Base-by-base conservation (phyloP, 2,888 invertebrate genomes). In the Synergus laeviventris region DNA sequence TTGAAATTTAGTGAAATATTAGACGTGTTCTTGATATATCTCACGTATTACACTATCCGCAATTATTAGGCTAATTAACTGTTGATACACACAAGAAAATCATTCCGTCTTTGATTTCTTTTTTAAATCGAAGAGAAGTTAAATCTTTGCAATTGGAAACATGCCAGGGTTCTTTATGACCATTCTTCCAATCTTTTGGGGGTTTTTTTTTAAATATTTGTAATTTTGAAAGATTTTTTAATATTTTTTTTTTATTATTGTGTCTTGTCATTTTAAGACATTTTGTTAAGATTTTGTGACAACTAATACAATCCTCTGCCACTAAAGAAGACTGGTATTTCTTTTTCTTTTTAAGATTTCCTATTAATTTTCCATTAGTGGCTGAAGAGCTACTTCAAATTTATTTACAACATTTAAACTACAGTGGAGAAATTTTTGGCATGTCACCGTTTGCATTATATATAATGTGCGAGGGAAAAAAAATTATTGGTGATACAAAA, bases 11-110 rank as follows among this genome's bases (percentile, higher is more conserved):
- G 49, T 70, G 9, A 70, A 70, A 31, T 49, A 49, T 5, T 36
- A 70, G 66, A 49, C 49, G 18, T 70, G 49, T 31, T 31, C 5
- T 70, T 36, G 31, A 36, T 36, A 70, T 70, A 54, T 70, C 7
- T 45, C 70, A 54, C 70, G 11, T 49, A 31, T 70, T 70, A 70
- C 70, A 54, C 49, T 70, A 31, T 36, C 36, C 49, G 31, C 36
- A 62, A 62, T 24, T 24, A 70, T 70, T 54, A 70, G n/a, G 49
- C n/a, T 70, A 70, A 70, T 49, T 70, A 70, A 70, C 21, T 70
- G 45, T 49, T 70, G 45, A 49, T 70, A 70, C 31, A 49, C 70
- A n/a, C 49, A 49, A 66, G 24, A 70, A 54, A 70, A 54, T 49
- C 45, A 70, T 70, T 70, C 70, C 70, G 31, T n/a, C n/a, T 31